Conservation (phyloP, 2,888 invertebrate genomes). For the Dynastes tityus region DNA sequence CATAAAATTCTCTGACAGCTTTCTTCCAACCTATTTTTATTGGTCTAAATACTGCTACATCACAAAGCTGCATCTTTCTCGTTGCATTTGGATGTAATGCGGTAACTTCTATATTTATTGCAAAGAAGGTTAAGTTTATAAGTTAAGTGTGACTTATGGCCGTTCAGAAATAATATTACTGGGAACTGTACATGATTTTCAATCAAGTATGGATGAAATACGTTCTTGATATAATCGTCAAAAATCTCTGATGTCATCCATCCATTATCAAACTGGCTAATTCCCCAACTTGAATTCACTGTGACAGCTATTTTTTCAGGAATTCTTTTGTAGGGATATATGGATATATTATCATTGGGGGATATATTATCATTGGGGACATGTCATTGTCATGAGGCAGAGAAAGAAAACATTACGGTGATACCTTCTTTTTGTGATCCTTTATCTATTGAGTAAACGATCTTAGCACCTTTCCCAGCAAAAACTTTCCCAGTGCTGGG, state of each 20-base stretch:
- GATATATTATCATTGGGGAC: too few relatives aligned
- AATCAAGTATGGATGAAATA: conserved; percentile 3
- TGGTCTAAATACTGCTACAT: neutral
- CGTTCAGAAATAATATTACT: conserved; percentile 15
- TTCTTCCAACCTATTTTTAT: neutral
- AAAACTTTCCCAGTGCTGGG: too few relatives aligned
- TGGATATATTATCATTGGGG: too few relatives aligned
- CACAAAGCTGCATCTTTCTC: neutral
- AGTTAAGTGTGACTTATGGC: conserved; percentile 8
- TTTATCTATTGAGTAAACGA: too few relatives aligned
- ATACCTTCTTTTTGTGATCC: too few relatives aligned
- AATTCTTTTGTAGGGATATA: too few relatives aligned
- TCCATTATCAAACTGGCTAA: neutral
- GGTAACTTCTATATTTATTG: conserved; percentile 8
- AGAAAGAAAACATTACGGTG: too few relatives aligned
- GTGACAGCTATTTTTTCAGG: too few relatives aligned
- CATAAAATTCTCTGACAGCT: neutral
- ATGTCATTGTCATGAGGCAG: too few relatives aligned
- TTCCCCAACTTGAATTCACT: neutral
- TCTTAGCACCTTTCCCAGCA: too few relatives aligned
- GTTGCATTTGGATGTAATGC: neutral
- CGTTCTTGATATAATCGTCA: neutral
- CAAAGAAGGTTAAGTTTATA: conserved; percentile 5
- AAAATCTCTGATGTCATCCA: neutral
- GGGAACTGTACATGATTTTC: neutral